A percentile compares a stretch with the other conserved stretches of the same genome.
Conservation (phyloP, 2,888 invertebrate genomes). For the Tetragonisca angustula region DNA sequence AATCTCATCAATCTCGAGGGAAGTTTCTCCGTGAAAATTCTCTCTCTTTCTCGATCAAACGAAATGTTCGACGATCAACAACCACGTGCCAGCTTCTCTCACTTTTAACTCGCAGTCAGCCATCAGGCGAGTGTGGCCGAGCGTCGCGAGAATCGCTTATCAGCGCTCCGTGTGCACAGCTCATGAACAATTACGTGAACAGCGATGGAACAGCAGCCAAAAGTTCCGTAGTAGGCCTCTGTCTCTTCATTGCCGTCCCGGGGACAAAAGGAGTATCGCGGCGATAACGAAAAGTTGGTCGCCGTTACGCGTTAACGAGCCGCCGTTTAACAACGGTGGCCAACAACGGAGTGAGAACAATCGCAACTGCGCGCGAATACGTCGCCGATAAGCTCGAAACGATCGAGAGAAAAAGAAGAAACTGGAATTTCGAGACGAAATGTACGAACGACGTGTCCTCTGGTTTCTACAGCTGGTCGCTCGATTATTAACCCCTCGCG, state of each 20-base stretch:
- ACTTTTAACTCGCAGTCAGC: neutral
- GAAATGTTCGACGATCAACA: neutral
- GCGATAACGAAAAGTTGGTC: constrained; percentile 40
- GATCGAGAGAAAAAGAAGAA: constrained; percentile 63
- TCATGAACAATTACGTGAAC: neutral
- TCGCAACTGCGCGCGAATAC: neutral
- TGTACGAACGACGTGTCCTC: constrained; percentile 76
- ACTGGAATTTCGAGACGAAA: constrained; percentile 78
- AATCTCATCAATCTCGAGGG: too few relatives aligned
- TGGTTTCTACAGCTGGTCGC: too few relatives aligned
- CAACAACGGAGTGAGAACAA: constrained; percentile 3
- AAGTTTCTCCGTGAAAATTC: too few relatives aligned
- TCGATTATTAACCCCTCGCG: too few relatives aligned
- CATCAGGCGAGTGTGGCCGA: neutral
- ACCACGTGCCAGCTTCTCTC: neutral
- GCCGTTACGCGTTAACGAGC: constrained; percentile 34
- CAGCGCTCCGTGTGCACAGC: neutral
- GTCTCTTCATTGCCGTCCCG: neutral
- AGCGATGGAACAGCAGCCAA: neutral
- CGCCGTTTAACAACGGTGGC: neutral
- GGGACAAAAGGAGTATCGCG: constrained; percentile 22
- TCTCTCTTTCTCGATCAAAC: neutral
- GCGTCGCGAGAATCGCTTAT: constrained; percentile 17
- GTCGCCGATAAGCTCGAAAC: constrained; percentile 49
- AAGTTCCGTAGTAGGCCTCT: neutral